phyloP scores from a whole-genome alignment of 2,797 vertebrate genomes.

The Denticeps clupeoides region DNA sequence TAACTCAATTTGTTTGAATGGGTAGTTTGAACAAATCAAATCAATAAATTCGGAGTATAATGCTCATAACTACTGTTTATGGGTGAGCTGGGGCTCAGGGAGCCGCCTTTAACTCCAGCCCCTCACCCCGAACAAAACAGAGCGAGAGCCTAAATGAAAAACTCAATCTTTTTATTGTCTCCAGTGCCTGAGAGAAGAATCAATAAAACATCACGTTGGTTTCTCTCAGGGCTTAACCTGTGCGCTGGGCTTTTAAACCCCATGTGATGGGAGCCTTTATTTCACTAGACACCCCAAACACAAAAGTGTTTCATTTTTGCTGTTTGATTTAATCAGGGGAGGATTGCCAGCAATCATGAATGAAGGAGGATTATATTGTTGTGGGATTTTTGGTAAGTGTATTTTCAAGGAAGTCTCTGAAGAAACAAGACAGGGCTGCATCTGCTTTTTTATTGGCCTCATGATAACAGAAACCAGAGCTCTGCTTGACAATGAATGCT shows the following conservation, averaged over 20 bases:
- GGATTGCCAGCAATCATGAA: constrained; percentile 50
- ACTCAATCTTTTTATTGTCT: constrained; percentile 56
- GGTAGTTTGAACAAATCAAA: no score
- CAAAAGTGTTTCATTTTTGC: constrained; percentile 54
- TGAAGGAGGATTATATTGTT: no score
- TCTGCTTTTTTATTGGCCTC: not conserved
- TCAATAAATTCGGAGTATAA: no score
- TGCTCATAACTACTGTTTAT: no score
- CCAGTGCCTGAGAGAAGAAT: constrained; percentile 51
- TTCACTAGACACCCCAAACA: constrained; percentile 42
- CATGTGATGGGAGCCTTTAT: constrained; percentile 42
- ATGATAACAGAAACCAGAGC: not conserved
- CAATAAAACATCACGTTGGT: constrained; percentile 57
- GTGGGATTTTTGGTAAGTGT: no score
- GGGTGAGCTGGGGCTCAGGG: constrained; percentile 40
- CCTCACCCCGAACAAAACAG: constrained; percentile 44
- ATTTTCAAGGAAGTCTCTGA: no score
- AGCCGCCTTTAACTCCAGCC: constrained; percentile 47
- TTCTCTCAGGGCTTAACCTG: constrained; percentile 51
- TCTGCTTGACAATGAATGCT: not conserved
- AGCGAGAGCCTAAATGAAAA: constrained; percentile 50
- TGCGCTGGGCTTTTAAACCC: constrained; percentile 49
- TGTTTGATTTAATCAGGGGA: constrained; percentile 62
- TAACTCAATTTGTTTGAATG: no score
- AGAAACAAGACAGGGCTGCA: no score